These are phyloP conservation scores for Clostera curtula DNA, from an alignment of 2,888 invertebrate genomes.

Conservation along the genomic window DNA sequence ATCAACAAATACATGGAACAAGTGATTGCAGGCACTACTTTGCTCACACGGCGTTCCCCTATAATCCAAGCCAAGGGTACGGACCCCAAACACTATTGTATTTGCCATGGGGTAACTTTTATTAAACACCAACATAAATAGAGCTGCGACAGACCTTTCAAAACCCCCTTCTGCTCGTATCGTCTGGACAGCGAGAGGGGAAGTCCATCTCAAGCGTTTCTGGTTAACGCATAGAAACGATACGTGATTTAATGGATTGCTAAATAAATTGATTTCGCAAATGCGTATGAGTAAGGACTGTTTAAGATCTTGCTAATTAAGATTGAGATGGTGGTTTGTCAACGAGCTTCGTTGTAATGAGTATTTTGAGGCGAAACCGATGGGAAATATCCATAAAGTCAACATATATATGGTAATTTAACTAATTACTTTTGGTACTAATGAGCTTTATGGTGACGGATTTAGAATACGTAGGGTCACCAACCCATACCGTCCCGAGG, in stretches of 20 bases:
- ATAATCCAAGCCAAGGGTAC: slow-evolving; percentile 47
- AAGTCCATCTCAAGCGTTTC: slow-evolving; percentile 21
- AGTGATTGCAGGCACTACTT: slow-evolving; percentile 50
- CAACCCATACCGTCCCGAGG: no score
- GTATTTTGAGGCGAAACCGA: no score
- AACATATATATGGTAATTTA: no score
- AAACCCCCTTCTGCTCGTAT: slow-evolving; percentile 19
- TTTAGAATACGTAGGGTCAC: no score
- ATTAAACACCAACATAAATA: slow-evolving; percentile 40
- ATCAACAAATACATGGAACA: slow-evolving; percentile 36
- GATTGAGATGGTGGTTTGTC: slow-evolving; percentile 6
- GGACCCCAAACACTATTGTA: slow-evolving; percentile 65
- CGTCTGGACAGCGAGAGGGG: slow-evolving; percentile 16
- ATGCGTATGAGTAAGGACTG: slow-evolving; percentile 32
- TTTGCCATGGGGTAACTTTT: slow-evolving; percentile 66
- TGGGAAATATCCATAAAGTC: neutral
- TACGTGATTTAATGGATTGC: slow-evolving; percentile 65
- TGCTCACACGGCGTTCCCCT: slow-evolving; percentile 39
- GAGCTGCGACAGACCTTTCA: slow-evolving; percentile 41
- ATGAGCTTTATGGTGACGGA: no score
- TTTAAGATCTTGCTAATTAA: slow-evolving; percentile 34
- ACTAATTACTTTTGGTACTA: no score
- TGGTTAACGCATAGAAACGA: slow-evolving; percentile 52
- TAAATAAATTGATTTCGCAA: slow-evolving; percentile 67
- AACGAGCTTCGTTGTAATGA: no score